Conservation (phyloP, 2,113 vertebrate species). For the Oreamnos americanus region DNA sequence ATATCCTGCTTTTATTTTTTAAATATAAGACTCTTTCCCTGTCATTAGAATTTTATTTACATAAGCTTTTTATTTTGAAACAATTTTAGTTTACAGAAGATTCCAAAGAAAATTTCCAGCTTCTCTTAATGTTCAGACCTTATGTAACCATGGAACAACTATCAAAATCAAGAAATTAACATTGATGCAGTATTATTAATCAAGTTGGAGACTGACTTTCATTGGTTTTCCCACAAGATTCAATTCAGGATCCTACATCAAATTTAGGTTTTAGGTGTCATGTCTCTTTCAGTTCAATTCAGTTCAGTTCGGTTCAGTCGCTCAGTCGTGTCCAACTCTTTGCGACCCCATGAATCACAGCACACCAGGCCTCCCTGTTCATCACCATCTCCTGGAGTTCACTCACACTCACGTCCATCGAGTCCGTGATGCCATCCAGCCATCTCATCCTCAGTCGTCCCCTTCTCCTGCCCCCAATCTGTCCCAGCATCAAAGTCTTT, state of each 20-base stretch:
- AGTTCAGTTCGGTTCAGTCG: too few relatives aligned
- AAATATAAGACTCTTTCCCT: neutral
- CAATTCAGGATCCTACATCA: neutral
- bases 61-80: neutral
- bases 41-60: neutral
- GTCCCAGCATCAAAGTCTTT: too few relatives aligned
- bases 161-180: neutral
- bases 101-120: neutral
- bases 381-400: too few relatives aligned
- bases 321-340: too few relatives aligned
- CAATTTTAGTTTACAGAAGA: neutral
- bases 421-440: too few relatives aligned
- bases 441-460: too few relatives aligned
- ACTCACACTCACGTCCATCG: fast-evolving
- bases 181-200: neutral
- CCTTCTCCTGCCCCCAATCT: too few relatives aligned
- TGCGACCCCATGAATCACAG: too few relatives aligned
- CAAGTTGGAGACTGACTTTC: neutral
- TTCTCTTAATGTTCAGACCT: neutral
- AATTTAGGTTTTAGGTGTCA: neutral
- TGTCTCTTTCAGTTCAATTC: neutral
- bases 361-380: too few relatives aligned
- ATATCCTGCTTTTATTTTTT: neutral
- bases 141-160: neutral
- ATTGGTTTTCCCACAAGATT: neutral